Evolutionary conservation across 2,113 vertebrate species (phyloP).

Genomic region (Hyaena hyaena): DNA sequence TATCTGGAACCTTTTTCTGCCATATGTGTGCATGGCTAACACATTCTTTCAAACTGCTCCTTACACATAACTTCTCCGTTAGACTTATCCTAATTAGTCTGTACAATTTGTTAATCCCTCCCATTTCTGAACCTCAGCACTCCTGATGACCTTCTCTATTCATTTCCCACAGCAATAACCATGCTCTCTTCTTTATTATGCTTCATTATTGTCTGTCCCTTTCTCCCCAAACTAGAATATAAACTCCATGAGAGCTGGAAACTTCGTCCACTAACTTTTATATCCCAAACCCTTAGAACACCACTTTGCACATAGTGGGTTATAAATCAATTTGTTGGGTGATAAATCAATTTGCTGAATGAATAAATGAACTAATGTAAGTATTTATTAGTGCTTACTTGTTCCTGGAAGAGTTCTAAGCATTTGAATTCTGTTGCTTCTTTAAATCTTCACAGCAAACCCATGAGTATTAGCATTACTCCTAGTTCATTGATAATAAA

Average conservation of each 20-base stretch:
- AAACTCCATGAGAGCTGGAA: background rate
- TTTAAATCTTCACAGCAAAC: background rate
- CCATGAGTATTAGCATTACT: background rate
- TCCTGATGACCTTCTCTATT: background rate
- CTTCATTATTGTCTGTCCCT: background rate
- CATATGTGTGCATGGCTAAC: background rate
- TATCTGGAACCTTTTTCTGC: background rate
- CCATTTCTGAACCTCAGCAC: background rate
- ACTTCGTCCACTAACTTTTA: background rate
- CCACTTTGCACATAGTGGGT: background rate
- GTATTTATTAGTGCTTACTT: background rate
- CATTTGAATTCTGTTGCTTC: background rate
- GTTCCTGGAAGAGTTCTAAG: background rate
- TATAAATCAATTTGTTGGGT: background rate
- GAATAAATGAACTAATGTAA: background rate
- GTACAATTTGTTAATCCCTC: background rate
- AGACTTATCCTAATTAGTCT: background rate
- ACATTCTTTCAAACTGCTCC: background rate
- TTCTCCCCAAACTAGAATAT: background rate
- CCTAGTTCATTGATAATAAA: background rate
- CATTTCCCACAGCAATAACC: background rate
- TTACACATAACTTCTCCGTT: background rate
- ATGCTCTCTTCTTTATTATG: background rate
- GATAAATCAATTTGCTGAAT: background rate
- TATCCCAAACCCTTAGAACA: background rate